Conservation (phyloP, 2,797 vertebrate species). For the Leuciscus waleckii region DNA sequence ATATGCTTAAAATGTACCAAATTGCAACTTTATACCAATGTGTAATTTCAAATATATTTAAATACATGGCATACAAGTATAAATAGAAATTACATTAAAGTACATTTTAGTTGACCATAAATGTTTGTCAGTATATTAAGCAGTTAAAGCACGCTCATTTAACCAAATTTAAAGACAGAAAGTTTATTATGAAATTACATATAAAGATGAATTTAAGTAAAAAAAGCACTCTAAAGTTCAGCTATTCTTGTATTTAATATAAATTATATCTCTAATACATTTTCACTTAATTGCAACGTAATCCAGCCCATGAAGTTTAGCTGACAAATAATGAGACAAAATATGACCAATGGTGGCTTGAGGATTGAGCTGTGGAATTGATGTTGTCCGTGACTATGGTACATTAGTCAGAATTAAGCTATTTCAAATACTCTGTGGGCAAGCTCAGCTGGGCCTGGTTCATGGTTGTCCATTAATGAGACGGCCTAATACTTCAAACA, state of each 20-base stretch:
- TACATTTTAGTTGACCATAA: no score
- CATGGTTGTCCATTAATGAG: constrained; percentile 44
- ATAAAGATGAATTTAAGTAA: not conserved
- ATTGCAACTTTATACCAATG: not conserved
- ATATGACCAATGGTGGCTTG: not conserved
- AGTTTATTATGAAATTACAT: not conserved
- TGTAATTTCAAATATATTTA: not conserved
- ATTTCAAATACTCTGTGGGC: constrained; percentile 13
- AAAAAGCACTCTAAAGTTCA: not conserved
- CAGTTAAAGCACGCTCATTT: no score
- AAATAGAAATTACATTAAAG: not conserved
- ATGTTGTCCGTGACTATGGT: constrained; percentile 10
- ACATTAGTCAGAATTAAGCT: constrained; percentile 41
- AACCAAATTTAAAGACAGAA: no score
- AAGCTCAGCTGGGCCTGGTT: constrained; percentile 15
- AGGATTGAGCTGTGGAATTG: constrained; percentile 11
- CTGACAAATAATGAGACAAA: not conserved
- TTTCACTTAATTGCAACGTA: not conserved
- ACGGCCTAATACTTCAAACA: constrained; percentile 36
- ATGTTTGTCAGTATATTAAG: no score
- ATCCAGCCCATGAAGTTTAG: not conserved
- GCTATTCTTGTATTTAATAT: not conserved
- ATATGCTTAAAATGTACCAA: not conserved
- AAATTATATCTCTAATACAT: not conserved
- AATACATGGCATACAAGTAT: not conserved